Conservation (phyloP, 35 echinoderm and acorn worm genomes). For the Ophioderma brevispina region DNA sequence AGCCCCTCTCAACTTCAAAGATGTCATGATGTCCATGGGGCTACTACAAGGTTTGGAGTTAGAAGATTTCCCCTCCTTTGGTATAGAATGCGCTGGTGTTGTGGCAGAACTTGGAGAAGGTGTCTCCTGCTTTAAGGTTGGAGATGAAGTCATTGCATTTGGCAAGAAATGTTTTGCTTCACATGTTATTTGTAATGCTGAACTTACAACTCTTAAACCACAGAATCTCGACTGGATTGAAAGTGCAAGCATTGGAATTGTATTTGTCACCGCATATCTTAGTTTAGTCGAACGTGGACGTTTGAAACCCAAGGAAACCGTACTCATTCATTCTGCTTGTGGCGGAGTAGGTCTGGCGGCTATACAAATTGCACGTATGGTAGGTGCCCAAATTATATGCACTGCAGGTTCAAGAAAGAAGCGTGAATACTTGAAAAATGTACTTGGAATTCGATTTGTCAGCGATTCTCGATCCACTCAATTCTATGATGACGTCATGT, state of each 20-base stretch:
- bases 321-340: slow-evolving; percentile 66
- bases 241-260: slow-evolving; percentile 41
- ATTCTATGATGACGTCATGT: slow-evolving; percentile 56
- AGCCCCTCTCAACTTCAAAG: slow-evolving; percentile 55
- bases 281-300: slow-evolving; percentile 73
- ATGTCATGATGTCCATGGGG: slow-evolving; percentile 26
- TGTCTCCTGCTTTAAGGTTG: slow-evolving; percentile 42
- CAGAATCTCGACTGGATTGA: slow-evolving; percentile 41
- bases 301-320: slow-evolving; percentile 50
- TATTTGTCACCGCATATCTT: slow-evolving; percentile 70
- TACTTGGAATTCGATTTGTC: slow-evolving; percentile 33
- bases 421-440: neutral
- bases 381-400: slow-evolving; percentile 69
- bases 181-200: slow-evolving; percentile 31
- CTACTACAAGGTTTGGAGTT: neutral
- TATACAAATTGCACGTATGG: slow-evolving; percentile 55
- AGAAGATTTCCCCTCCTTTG: neutral
- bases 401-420: slow-evolving; percentile 27
- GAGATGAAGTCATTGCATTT: slow-evolving; percentile 74
- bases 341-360: slow-evolving; percentile 50
- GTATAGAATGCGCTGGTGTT: slow-evolving; percentile 61
- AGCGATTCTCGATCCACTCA: slow-evolving; percentile 11
- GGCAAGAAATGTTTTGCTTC: slow-evolving; percentile 65
- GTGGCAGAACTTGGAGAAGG: slow-evolving; percentile 68
- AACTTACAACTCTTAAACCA: slow-evolving; percentile 52